Evolutionary conservation across 2,797 vertebrate species (phyloP), one percentile per base, ranked within the genome.

Genomic region (Ctenosaura bakeri): DNA sequence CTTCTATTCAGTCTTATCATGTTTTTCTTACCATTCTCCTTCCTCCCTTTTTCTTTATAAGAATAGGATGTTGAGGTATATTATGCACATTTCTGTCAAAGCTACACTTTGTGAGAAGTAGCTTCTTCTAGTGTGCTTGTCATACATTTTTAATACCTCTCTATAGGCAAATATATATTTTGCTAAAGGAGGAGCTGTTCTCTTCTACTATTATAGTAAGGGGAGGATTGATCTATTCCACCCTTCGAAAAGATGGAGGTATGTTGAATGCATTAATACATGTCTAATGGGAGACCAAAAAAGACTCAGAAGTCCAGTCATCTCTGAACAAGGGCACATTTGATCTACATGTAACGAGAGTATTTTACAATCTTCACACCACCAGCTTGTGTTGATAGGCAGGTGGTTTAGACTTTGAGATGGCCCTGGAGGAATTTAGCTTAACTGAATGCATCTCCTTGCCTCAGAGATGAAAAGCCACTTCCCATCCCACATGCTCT

Each of bases 371-470:
- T 88, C 88, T 92, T 94, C 92, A 93, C 90, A 91, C 52, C 90
- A 73, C 56, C 66, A 29, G 73, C 77, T 92, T 90, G 20, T 32
- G 0, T 35, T 94, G 95, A 94, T 88, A 77, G 93, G 89, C 93
- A 93, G 90, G 73, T 91, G 5, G 0, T 88, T 91, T 50, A 92
- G 76, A 86, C 88, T 96, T 94, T 86, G 90, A 93, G 94, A 2
- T 79, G 94, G 82, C 95, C 94, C 91, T 96, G 88, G 85, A 95
- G 94, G 92, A 95, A 94, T 95, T 95, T 26, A 74, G 59, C 56
- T 89, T 85, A 91, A 89, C 89, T 90, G 91, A 94, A 93, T 89
- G 85, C 85, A 87, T 88, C 90, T 84, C 85, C 59, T 92, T 83
- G 77, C 83, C 78, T 94, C 87, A 66, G 73, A 95, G 85, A 95